phyloP scores from a whole-genome alignment of 2,797 vertebrate genomes.

The Poeciliopsis paucimaculata region DNA sequence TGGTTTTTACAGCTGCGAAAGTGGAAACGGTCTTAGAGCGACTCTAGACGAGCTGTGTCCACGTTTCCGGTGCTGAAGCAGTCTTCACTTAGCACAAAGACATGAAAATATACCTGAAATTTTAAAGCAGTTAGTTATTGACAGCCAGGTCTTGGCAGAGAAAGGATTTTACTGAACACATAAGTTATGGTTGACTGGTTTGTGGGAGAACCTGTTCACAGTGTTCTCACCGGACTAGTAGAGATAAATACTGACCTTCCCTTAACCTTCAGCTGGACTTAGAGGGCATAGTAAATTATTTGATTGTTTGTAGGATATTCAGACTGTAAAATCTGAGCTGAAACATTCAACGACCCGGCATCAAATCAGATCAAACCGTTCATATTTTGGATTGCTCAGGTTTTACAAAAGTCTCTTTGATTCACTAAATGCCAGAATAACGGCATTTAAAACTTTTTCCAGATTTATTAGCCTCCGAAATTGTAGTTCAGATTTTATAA shows the following conservation, averaged over 20 bases:
- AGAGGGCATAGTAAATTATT: not conserved
- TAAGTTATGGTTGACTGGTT: not conserved
- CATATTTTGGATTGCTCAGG: not conserved
- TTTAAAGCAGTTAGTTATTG: not conserved
- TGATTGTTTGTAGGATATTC: not conserved
- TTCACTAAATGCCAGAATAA: not conserved
- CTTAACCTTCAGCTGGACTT: not conserved
- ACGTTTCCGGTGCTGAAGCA: not conserved
- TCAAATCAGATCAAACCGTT: not conserved
- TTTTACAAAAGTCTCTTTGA: not conserved
- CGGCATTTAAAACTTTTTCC: not conserved
- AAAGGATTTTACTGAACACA: not conserved
- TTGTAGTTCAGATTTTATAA: not conserved
- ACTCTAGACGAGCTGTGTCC: not conserved
- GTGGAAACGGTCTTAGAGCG: not conserved
- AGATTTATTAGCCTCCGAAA: not conserved
- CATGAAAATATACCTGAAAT: not conserved
- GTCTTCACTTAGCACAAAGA: not conserved
- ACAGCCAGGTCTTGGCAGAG: not conserved
- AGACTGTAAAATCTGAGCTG: not conserved
- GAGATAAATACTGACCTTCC: not conserved
- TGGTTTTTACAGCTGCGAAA: not conserved
- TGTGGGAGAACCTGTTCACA: not conserved
- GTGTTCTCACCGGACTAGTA: not conserved
- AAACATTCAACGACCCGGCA: not conserved